Base-by-base conservation (phyloP, 2,797 vertebrate species). In the Enteromius treurensis region DNA sequence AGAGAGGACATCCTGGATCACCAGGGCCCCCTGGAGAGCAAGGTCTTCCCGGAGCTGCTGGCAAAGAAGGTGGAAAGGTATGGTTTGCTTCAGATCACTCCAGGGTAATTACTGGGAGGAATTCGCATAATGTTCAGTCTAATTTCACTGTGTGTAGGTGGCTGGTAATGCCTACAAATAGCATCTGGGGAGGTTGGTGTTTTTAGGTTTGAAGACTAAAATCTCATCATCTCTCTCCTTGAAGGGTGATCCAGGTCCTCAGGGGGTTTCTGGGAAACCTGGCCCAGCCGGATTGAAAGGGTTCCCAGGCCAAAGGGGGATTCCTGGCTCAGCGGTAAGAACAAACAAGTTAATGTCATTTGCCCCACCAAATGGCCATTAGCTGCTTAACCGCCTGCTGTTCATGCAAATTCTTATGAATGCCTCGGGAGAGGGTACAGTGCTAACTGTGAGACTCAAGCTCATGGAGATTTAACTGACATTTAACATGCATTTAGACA, bases 41-140 rank as follows among this genome's bases (percentile, higher is more conserved):
- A 90, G 98, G 98, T 86, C 96, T 99, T 77, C 98, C 98, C 70
- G 98, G 98, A 84, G 91, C 97, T 86, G 98, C 98, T 90, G 98
- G 98, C 83, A 99, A 99, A 93, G 98, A 99, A 93, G 98, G 98
- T 70, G 98, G 97, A 93, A 99, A 99, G 97, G 98, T 99, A 94
- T 86, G 17, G 68, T 65, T 14, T 19, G 23, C 67, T 47, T 68
- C 4, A 40, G 47, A 55, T 76, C 21, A 53, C 64, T 71, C 26
- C 47, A 34, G 53, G 5, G 17, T 47, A 76, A 49, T 74, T 17
- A 34, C 17, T 49, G 4, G 34, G 17, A n/a, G 32, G 9, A 45
- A 77, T 62, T 47, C 2, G 7, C 19, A 17, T 58, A 60, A 60
- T 58, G 2, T 77, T 21, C 14, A 9, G 9, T 21, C 9, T 9